phyloP scores from a whole-genome alignment of 2,113 vertebrate genomes.

The Sinosuthora webbiana region DNA sequence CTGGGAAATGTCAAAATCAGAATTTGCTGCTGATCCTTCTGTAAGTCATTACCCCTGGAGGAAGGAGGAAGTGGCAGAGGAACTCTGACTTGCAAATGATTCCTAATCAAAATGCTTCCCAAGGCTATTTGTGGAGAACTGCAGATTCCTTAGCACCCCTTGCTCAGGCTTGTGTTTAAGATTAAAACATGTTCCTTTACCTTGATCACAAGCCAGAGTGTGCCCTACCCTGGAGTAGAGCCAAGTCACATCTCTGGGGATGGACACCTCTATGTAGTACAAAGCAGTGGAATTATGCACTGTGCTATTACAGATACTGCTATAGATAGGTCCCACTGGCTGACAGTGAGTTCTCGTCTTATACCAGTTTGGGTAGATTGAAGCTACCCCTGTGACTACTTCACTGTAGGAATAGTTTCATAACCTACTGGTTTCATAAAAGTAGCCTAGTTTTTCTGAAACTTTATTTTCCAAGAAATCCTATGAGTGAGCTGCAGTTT shows the following conservation, averaged over 20 bases:
- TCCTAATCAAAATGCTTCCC: conserved; percentile 14
- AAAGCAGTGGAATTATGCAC: background rate
- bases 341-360: background rate
- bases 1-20: background rate
- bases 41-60: background rate
- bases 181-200: background rate
- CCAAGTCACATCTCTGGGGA: background rate
- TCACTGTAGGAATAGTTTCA: background rate
- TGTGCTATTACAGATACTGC: background rate
- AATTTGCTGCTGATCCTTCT: background rate
- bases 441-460: conserved; percentile 5
- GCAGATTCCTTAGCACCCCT: background rate
- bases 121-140: background rate
- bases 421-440: background rate
- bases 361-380: background rate
- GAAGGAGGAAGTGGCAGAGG: background rate
- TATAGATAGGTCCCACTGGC: background rate
- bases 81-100: background rate
- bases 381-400: background rate
- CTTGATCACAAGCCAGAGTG: background rate
- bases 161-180: conserved; percentile 12
- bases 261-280: background rate
- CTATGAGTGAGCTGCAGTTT: background rate
- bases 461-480: background rate
- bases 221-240: background rate